phyloP scores from a whole-genome alignment of 2,888 invertebrate genomes.

The Bimastos eiseni region DNA sequence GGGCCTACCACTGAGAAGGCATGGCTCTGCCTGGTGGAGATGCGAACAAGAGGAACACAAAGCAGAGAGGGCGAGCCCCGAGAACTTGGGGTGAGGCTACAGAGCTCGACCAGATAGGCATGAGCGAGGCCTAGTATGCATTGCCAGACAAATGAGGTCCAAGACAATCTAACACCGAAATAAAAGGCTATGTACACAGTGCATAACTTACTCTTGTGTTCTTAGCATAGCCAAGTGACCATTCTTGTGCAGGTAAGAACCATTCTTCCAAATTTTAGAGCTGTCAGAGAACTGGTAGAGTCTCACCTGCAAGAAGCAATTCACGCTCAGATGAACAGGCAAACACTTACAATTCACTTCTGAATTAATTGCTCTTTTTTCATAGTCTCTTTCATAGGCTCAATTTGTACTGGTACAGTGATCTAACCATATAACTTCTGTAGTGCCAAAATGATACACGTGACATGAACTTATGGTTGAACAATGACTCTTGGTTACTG shows the following conservation, averaged over 20 bases:
- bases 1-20: no score
- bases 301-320: conserved; percentile 50
- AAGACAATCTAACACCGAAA: not conserved
- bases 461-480: not conserved
- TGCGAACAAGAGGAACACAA: no score
- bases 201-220: conserved; percentile 28
- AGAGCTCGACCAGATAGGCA: no score
- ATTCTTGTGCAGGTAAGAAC: conserved; percentile 59
- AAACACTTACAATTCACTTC: not conserved
- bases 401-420: not conserved
- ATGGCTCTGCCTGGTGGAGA: no score
- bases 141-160: not conserved
- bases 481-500: not conserved
- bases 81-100: no score
- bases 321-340: not conserved
- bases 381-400: not conserved
- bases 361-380: not conserved
- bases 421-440: not conserved
- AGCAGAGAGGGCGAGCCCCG: no score
- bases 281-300: conserved; percentile 58
- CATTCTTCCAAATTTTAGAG: conserved; percentile 59
- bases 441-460: not conserved
- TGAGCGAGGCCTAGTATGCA: no score
- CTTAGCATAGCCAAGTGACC: conserved; percentile 54
- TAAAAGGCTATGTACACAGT: not conserved